Percentiles rank a stretch among this genome's conserved stretches.
Evolutionary conservation across 2,888 invertebrate species (phyloP).

Genomic region (Leuctra nigra): DNA sequence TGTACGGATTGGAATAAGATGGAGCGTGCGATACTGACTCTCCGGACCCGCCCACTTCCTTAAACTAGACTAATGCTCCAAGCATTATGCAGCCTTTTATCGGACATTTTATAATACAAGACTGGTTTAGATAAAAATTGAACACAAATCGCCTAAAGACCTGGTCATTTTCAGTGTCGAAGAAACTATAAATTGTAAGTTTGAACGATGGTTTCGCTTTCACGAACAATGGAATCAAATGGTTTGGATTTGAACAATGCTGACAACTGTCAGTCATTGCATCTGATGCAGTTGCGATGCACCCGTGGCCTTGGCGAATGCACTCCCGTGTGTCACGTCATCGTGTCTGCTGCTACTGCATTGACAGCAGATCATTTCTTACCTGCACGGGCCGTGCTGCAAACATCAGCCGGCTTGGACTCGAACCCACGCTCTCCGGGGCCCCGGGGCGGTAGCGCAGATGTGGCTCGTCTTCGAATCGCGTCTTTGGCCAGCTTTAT

Average conservation of each 20-base stretch:
- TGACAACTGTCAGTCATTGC: background rate
- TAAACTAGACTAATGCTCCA: constrained; percentile 1
- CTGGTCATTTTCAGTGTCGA: background rate
- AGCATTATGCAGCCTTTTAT: constrained; percentile 2
- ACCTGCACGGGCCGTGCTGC: no score
- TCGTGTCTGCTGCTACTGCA: no score
- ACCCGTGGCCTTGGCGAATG: no score
- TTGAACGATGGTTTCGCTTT: background rate
- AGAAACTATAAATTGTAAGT: background rate
- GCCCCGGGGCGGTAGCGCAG: no score
- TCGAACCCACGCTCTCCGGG: background rate
- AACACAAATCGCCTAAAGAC: constrained; percentile 4
- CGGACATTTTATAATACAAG: constrained; percentile 4
- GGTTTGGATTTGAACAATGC: background rate
- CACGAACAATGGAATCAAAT: background rate
- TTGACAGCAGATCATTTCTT: constrained; percentile 6
- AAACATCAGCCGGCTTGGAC: background rate
- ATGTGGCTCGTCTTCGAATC: no score
- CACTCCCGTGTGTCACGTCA: no score
- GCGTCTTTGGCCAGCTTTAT: no score
- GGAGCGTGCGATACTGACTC: constrained; percentile 2
- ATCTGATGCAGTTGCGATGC: no score
- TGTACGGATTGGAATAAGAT: background rate
- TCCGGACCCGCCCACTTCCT: constrained; percentile 4
- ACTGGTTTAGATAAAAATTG: constrained; percentile 10